phyloP scores from a whole-genome alignment of 2,113 vertebrate genomes.

The Rutilus rutilus region DNA sequence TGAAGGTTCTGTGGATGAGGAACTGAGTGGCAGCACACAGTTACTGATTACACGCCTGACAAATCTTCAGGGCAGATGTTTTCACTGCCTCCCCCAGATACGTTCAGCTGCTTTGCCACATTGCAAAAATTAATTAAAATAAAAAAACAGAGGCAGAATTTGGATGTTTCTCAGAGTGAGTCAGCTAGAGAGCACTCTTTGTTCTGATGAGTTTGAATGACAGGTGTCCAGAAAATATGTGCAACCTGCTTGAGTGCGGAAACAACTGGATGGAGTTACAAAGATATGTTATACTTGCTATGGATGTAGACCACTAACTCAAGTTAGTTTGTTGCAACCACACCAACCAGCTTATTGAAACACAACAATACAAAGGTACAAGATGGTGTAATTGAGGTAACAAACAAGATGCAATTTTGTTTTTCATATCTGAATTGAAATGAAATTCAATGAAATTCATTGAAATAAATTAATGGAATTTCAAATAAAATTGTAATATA shows the following conservation, averaged over 20 bases:
- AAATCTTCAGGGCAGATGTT: conserved; percentile 48
- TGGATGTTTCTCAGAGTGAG: conserved; percentile 23
- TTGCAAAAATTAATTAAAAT: conserved; percentile 54
- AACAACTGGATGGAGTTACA: not conserved
- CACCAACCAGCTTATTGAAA: not conserved
- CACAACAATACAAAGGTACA: not conserved
- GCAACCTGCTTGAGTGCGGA: not conserved
- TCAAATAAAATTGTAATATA: not conserved
- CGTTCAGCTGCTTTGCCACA: conserved; percentile 50
- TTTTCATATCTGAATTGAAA: not conserved
- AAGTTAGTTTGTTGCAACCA: not conserved
- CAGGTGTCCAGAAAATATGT: conserved; percentile 34
- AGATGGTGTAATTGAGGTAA: too few species aligned
- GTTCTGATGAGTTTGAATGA: conserved; percentile 37
- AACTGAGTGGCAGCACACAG: conserved; percentile 16
- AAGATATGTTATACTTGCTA: not conserved
- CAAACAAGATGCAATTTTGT: not conserved
- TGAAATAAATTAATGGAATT: not conserved
- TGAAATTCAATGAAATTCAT: not conserved
- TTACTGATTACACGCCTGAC: conserved; percentile 53
- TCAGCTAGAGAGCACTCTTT: conserved; percentile 4
- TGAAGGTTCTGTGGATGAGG: not conserved
- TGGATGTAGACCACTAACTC: not conserved
- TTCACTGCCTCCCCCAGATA: conserved; percentile 28
- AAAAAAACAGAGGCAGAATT: conserved; percentile 35